Evolutionary conservation across 2,888 invertebrate genomes (phyloP).

Genomic region (Coenonympha arcania): DNA sequence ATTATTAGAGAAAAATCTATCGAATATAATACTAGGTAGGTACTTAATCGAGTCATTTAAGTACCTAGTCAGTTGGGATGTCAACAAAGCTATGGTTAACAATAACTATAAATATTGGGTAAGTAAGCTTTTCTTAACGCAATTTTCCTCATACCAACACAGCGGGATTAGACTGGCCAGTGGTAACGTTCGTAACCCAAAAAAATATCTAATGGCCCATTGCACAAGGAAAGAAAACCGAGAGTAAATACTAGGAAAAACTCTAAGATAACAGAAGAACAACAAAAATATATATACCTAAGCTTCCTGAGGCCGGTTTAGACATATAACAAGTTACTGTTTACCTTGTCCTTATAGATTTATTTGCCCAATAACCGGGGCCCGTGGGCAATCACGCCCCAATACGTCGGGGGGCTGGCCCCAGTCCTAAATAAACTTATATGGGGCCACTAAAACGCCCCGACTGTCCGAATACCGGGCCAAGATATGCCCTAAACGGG

Average conservation of each 20-base stretch:
- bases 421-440: conserved; percentile 61
- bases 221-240: background rate
- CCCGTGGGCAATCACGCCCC: conserved; percentile 57
- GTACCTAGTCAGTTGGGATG: too few relatives aligned
- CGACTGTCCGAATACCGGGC: conserved; percentile 11
- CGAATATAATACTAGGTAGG: background rate
- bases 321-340: conserved; percentile 28
- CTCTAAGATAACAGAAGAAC: background rate
- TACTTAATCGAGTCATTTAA: background rate
- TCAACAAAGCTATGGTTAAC: too few relatives aligned
- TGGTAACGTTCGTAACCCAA: background rate
- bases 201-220: background rate
- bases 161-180: background rate
- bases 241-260: background rate
- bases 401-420: conserved; percentile 43
- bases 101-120: too few relatives aligned
- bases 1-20: background rate
- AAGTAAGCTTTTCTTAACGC: too few relatives aligned
- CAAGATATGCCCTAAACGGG: conserved; percentile 21
- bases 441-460: conserved; percentile 36
- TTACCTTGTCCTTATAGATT: conserved; percentile 56
- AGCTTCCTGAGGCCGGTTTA: conserved; percentile 5
- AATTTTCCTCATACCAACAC: background rate
- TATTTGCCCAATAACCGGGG: conserved; percentile 60
- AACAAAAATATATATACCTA: background rate